phyloP scores from a whole-genome alignment of 2,888 invertebrate genomes.

The Phymatocera aterrima region DNA sequence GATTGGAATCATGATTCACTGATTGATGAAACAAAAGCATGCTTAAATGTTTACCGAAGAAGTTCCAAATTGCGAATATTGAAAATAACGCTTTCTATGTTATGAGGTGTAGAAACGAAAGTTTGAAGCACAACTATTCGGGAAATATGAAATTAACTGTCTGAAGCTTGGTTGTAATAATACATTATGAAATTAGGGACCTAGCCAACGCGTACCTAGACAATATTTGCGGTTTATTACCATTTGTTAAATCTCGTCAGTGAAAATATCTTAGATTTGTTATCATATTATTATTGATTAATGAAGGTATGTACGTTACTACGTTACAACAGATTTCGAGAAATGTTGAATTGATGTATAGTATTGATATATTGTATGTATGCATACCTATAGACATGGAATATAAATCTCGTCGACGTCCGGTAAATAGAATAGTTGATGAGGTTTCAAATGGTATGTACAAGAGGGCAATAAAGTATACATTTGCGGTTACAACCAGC shows the following conservation, averaged over 20 bases:
- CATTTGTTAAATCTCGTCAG: background rate
- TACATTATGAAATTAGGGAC: background rate
- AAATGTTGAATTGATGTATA: conserved; percentile 22
- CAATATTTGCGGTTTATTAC: background rate
- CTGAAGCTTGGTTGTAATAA: background rate
- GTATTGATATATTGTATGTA: no score
- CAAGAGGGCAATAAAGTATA: conserved; percentile 17
- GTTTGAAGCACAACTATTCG: no score
- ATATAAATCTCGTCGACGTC: background rate
- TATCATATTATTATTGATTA: background rate
- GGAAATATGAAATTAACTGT: background rate
- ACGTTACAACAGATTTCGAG: background rate
- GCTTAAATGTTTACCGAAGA: no score
- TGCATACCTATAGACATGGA: no score
- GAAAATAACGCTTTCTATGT: no score
- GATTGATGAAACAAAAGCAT: no score
- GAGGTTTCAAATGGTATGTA: background rate
- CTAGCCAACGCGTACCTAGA: background rate
- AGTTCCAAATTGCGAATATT: no score
- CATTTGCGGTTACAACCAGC: background rate
- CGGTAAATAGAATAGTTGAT: conserved; percentile 10
- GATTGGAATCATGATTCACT: no score
- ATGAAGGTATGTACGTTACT: background rate
- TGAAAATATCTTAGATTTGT: background rate
- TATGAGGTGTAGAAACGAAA: no score